Percentiles rank a stretch among this genome's conserved stretches.
Conservation (phyloP, 2,113 vertebrate species). For the Leiothrix lutea region DNA sequence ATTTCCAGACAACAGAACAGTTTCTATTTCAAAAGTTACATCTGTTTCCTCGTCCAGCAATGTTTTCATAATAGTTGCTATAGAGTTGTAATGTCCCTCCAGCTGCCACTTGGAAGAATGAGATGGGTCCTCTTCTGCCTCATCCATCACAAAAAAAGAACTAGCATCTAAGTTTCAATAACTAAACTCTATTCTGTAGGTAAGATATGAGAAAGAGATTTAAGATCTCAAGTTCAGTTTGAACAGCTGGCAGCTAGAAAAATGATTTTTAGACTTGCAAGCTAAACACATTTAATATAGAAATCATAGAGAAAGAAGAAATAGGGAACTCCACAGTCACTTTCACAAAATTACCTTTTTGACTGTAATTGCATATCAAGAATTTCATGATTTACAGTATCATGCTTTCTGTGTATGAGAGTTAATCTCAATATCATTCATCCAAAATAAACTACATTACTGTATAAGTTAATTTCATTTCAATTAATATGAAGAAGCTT, state of each 20-base stretch:
- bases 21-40: neutral
- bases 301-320: neutral
- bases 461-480: neutral
- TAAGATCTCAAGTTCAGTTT: neutral
- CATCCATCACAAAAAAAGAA: neutral
- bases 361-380: neutral
- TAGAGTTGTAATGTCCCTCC: neutral
- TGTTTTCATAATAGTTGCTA: neutral
- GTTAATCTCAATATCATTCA: neutral
- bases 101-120: neutral
- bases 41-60: neutral
- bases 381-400: neutral
- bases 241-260: neutral
- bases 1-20: neutral
- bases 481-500: neutral
- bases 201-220: neutral
- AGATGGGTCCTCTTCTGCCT: neutral
- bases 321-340: neutral
- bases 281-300: neutral
- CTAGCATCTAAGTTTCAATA: neutral
- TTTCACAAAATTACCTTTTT: slow-evolving; percentile 4
- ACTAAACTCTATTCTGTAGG: neutral
- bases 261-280: neutral
- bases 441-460: neutral
- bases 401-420: neutral